Evolutionary conservation across 2,888 invertebrate species (phyloP), one percentile per base, ranked within the genome.

Genomic region (Habroteleia sp.): DNA sequence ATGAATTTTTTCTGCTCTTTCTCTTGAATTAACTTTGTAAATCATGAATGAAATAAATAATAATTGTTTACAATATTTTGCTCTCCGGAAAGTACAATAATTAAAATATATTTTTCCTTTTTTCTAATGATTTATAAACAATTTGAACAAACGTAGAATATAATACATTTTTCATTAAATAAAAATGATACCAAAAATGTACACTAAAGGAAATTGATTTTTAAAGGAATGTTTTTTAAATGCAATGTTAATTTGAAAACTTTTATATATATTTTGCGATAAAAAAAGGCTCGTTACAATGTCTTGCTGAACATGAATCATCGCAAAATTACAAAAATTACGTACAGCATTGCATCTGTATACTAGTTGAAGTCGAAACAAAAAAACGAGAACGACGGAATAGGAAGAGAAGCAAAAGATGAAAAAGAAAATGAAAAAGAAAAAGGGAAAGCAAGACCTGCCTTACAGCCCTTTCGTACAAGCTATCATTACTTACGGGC

Each of bases 401-500:
- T 44, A 60, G 25, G 44, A 65, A 44, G 56, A 60, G 42, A n/a
- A n/a, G 52, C 56, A 39, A 14, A 31, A 56, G 69, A 66, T 54
- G 68, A 52, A 76, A 73, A 76, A 62, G 66, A 54, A 54, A 46
- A 63, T 31, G 68, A 58, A 56, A 63, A 65, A 58, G 50, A 65
- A 41, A 58, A n/a, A n/a, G n/a, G 62, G 63, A 39, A 62, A 60
- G 71, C 54, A 62, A 54, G 65, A 46, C 46, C 54, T 52, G 48
- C 65, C 65, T 48, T 23, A 25, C 56, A 76, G 72, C 71, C 72
- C 76, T 72, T 72, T 66, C 37, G 56, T 56, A 20, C 62, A 68
- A 35, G 63, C 66, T 66, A 72, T 76, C 76, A 76, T 76, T 76
- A 76, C 66, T 72, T 50, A 66, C 65, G 66, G 42, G 71, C 75